Evolutionary conservation across 2,797 vertebrate genomes (phyloP).

Genomic region (Microtus obscurus): DNA sequence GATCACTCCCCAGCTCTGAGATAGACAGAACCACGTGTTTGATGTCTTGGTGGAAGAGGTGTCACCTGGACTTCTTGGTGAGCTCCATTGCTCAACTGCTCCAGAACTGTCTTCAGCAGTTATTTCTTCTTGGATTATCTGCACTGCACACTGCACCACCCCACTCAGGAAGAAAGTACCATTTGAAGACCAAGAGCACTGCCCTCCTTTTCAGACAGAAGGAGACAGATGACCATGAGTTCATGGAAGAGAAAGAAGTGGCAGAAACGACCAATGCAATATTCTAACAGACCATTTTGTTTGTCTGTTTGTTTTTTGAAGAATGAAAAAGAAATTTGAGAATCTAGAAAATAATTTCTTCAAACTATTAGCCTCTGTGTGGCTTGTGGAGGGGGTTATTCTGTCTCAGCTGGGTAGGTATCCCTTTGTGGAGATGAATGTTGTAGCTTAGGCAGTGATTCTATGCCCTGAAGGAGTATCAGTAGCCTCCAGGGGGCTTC

Average conservation of each 20-base stretch:
- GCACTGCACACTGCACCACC: background rate
- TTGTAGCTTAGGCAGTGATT: background rate
- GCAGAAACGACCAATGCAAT: background rate
- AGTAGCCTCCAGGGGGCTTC: background rate
- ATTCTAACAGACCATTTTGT: background rate
- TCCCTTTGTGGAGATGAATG: background rate
- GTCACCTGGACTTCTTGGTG: background rate
- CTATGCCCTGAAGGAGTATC: background rate
- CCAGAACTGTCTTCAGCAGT: background rate
- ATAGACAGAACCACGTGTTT: background rate
- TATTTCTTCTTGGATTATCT: background rate
- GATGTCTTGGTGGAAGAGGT: background rate
- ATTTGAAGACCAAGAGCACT: background rate
- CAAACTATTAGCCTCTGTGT: background rate
- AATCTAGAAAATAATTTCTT: slow-evolving; percentile 45
- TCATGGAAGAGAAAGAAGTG: background rate
- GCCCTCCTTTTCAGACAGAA: background rate
- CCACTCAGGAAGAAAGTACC: background rate
- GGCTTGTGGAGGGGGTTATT: background rate
- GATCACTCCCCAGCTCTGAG: background rate
- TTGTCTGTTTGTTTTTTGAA: background rate
- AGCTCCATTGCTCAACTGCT: background rate
- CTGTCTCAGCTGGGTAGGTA: background rate
- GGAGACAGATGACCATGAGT: background rate
- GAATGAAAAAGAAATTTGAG: slow-evolving; percentile 34